Evolutionary conservation across 2,113 vertebrate species (phyloP).

Genomic region (Bubalus kerabau): DNA sequence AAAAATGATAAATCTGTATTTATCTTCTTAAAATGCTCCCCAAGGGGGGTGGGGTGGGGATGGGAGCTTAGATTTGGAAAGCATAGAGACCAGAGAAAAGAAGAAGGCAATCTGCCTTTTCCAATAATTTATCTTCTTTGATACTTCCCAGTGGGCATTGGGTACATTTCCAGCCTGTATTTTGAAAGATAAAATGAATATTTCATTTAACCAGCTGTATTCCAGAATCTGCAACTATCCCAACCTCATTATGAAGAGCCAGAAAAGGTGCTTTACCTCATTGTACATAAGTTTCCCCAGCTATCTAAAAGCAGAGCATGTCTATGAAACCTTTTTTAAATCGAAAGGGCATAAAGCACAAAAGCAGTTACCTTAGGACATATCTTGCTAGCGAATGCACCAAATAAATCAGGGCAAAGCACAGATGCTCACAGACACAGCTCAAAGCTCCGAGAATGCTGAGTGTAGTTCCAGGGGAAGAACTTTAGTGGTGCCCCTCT

Average conservation of each 20-base stretch:
- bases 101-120: slow-evolving; percentile 23
- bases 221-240: slow-evolving; percentile 41
- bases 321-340: neutral
- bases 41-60: neutral
- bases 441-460: neutral
- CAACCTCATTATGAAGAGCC: neutral
- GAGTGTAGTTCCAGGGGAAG: neutral
- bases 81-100: slow-evolving; percentile 6
- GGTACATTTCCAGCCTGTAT: slow-evolving; percentile 63
- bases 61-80: slow-evolving; percentile 45
- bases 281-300: neutral
- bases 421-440: neutral
- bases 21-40: slow-evolving; percentile 65
- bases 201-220: slow-evolving; percentile 72
- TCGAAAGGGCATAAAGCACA: neutral
- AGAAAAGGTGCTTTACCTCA: neutral
- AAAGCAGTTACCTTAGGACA: neutral
- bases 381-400: neutral
- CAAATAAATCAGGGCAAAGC: neutral
- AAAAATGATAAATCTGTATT: slow-evolving; percentile 68
- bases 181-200: slow-evolving; percentile 73
- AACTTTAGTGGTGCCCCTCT: neutral
- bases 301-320: neutral
- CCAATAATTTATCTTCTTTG: slow-evolving; percentile 66
- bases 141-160: slow-evolving; percentile 58